Conservation (phyloP, 2,888 invertebrate species). For the Ellobium chinense region DNA sequence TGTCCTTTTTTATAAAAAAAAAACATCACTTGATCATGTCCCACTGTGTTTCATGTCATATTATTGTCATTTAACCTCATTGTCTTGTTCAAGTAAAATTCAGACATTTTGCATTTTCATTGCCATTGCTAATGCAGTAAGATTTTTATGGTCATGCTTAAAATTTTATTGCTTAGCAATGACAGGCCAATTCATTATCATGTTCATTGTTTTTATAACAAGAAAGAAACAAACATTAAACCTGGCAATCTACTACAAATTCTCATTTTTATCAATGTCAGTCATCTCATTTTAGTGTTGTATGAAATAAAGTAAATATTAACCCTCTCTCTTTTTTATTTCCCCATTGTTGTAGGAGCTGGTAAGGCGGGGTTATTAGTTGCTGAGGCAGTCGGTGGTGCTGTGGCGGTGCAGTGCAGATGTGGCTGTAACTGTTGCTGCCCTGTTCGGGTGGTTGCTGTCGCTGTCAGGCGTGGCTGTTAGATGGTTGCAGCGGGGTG, state of each 20-base stretch:
- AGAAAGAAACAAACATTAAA: no score
- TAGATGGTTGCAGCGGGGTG: slow-evolving; percentile 39
- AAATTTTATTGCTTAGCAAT: not conserved
- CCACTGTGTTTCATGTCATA: not conserved
- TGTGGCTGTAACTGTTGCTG: slow-evolving; percentile 26
- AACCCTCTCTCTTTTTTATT: slow-evolving; percentile 49
- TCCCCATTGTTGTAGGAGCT: slow-evolving; percentile 54
- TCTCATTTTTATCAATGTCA: not conserved
- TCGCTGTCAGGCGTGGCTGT: slow-evolving; percentile 31
- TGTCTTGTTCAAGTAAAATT: not conserved
- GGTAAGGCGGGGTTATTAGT: slow-evolving; percentile 49
- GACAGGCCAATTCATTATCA: not conserved
- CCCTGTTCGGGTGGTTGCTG: not conserved
- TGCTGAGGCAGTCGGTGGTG: slow-evolving; percentile 43
- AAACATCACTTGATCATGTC: slow-evolving; percentile 13
- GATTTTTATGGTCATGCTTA: not conserved
- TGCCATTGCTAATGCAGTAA: not conserved
- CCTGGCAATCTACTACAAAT: not conserved
- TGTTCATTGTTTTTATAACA: not conserved
- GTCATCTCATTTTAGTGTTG: not conserved
- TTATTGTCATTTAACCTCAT: not conserved
- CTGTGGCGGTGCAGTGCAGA: slow-evolving; percentile 37
- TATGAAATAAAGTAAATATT: slow-evolving; percentile 39
- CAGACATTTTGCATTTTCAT: not conserved
- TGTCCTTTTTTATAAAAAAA: not conserved